Base-by-base conservation (phyloP, 2,888 invertebrate genomes). In the Tridacna gigas region DNA sequence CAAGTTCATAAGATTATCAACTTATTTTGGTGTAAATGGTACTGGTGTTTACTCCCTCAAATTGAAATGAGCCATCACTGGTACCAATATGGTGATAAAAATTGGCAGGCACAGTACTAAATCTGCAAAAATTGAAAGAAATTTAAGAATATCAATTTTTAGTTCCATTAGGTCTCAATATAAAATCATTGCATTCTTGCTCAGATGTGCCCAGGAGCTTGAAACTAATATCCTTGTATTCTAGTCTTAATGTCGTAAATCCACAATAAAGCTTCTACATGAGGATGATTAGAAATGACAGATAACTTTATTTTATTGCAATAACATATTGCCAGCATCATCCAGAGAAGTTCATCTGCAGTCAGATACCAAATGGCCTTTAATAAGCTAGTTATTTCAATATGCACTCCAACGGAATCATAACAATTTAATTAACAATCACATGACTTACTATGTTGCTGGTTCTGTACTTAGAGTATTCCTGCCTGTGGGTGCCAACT, bases 191-290 rank as follows among this genome's bases (percentile, higher is more conserved):
- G 22, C 48, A 71, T 22, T 71, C 51, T 71, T 71, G 18, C 47
- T 47, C 47, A 7, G 47, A 51, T 51, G 71, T 26, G 51, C 51
- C 0, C 71, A 71, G 45, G 71, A 26, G 71, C 47, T 71, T 47
- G 47, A 25, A 51, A 71, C 9, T 71, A 71, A 71, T 51, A 71
- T 25, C 71, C 71, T 71, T 71, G 71, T 37, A 71, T 51, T 26
- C 25, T 51, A 71, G 71, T 22, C 22, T 22, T 37, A 71, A 22
- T 71, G 71, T 71, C 71, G 51, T 71, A 71, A 71, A 71, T 51
- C 37, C 71, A 22, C 15, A 71, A 71, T 71, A 71, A 71, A 71
- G 26, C 25, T 22, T 71, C 47, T 47, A 26, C 15, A 47, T 22
- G 51, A 71, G 25, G 71, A 47, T 71, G 51, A 71, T 71, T 48